These are phyloP conservation scores for Irena cyanogastra DNA, from an alignment of 2,113 vertebrate species.

Conservation along the genomic window DNA sequence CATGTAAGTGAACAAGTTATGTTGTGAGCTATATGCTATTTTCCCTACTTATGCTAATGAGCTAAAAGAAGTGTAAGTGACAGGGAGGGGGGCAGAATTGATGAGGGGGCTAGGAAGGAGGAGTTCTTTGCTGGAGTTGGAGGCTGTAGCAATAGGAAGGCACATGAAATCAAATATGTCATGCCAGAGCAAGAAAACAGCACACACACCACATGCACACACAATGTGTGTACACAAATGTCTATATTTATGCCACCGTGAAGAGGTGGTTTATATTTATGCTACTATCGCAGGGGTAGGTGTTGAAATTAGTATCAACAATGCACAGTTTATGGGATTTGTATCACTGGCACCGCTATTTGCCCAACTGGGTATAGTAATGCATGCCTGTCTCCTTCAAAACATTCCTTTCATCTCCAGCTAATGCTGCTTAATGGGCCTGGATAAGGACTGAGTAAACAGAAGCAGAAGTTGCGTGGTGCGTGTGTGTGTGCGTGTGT, in stretches of 20 bases:
- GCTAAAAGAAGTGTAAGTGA: not conserved
- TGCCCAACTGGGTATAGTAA: not conserved
- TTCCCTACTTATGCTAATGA: not conserved
- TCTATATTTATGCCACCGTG: not conserved
- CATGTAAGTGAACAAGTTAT: not conserved
- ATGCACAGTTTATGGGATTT: not conserved
- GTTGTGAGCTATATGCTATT: not conserved
- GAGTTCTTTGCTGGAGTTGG: not conserved
- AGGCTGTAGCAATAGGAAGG: not conserved
- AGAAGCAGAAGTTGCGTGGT: not conserved
- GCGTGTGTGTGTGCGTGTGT: not conserved
- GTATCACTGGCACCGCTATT: not conserved
- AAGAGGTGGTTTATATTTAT: not conserved
- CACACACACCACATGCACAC: rapidly evolving
- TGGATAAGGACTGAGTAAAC: slow-evolving; percentile 1
- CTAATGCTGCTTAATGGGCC: slow-evolving; percentile 4
- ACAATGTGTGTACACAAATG: not conserved
- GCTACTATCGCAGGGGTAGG: not conserved
- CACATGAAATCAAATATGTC: not conserved
- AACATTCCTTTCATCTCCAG: slow-evolving; percentile 25
- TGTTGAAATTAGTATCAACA: not conserved
- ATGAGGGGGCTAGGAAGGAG: not conserved
- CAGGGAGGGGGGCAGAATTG: not conserved
- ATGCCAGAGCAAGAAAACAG: not conserved
- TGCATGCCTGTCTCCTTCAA: not conserved